phyloP scores from a whole-genome alignment of 1,140 invertebrate genomes.

The Dreissena polymorpha region DNA sequence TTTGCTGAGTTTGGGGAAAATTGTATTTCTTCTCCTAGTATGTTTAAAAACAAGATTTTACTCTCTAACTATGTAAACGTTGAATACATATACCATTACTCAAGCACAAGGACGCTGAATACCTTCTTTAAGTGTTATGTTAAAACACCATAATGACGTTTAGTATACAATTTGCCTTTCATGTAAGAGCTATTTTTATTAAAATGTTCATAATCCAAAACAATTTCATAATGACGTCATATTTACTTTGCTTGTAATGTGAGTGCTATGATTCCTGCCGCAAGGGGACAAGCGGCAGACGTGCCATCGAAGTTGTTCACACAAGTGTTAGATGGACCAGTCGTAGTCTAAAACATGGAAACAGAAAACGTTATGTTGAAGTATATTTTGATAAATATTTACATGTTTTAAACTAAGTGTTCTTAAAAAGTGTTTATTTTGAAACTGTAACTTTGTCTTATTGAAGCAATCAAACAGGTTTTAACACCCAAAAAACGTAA shows the following conservation, averaged over 20 bases:
- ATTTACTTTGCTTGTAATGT: constrained; percentile 18
- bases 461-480: background rate
- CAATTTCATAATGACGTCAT: no score
- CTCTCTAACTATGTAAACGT: no score
- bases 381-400: background rate
- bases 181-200: no score
- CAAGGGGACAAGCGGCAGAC: constrained; percentile 1
- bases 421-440: background rate
- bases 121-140: no score
- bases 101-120: background rate
- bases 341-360: constrained; percentile 16
- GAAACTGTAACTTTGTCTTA: background rate
- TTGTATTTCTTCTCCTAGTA: no score
- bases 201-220: no score
- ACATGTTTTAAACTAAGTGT: background rate
- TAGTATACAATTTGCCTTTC: no score
- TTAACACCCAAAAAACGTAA: background rate
- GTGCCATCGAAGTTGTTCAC: constrained; percentile 4
- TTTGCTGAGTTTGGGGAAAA: no score
- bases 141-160: no score
- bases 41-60: no score
- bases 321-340: background rate
- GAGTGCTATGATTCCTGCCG: constrained; percentile 18
- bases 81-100: background rate
- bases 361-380: no score